A percentile compares a stretch with the other conserved stretches of the same genome.
Evolutionary conservation across 2,113 vertebrate genomes (phyloP).

Genomic region (Anolis carolinensis): DNA sequence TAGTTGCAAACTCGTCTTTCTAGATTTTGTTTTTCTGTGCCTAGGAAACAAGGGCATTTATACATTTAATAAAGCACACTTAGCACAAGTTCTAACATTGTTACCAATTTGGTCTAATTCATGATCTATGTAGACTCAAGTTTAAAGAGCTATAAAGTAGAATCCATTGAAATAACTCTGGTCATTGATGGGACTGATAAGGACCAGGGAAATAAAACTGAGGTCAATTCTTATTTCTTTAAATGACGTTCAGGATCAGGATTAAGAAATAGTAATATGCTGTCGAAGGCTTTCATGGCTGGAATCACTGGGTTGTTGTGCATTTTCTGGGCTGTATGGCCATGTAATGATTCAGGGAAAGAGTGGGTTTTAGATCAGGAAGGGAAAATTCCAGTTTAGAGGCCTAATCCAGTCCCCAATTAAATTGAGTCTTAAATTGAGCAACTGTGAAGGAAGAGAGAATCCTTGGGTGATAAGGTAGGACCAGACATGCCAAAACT

Average conservation of each 20-base stretch:
- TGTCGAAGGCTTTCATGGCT: too few species aligned
- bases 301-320: too few species aligned
- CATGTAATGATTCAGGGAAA: neutral
- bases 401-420: neutral
- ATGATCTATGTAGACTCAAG: neutral
- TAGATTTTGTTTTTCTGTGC: neutral
- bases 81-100: neutral
- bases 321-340: too few species aligned
- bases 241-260: neutral
- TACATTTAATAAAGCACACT: neutral
- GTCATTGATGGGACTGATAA: neutral
- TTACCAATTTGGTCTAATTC: neutral
- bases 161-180: neutral
- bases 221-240: neutral
- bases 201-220: neutral
- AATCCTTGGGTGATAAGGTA: too few species aligned
- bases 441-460: too few species aligned
- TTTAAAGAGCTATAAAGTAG: neutral
- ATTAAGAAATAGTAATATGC: too few species aligned
- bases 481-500: too few species aligned
- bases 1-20: conserved; percentile 13
- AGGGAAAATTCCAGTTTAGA: too few species aligned
- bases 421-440: too few species aligned
- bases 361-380: neutral
- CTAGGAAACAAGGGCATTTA: neutral